Evolutionary conservation across 2,113 vertebrate genomes (phyloP).

Genomic region (Dipodomys spectabilis): DNA sequence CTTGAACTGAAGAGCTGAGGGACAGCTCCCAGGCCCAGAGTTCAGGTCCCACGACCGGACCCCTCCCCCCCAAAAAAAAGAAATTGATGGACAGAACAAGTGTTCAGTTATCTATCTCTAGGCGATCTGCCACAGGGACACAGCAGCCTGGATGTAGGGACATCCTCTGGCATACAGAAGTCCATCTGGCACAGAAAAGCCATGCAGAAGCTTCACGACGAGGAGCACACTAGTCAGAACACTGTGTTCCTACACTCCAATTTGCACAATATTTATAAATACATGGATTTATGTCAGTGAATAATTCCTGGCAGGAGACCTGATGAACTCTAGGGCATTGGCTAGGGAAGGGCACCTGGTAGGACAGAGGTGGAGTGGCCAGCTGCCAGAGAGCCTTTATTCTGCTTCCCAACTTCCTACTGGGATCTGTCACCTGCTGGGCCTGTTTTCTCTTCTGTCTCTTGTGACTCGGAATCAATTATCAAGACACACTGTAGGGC

Average conservation of each 20-base stretch:
- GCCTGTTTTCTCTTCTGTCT: neutral
- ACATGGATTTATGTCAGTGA: neutral
- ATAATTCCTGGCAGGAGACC: neutral
- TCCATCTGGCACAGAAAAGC: neutral
- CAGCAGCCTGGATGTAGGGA: neutral
- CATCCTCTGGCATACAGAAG: neutral
- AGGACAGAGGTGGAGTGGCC: neutral
- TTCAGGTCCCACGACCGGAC: too few relatives aligned
- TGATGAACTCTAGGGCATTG: neutral
- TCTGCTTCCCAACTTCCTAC: neutral
- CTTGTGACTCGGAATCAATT: too few relatives aligned
- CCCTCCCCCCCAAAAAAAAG: too few relatives aligned
- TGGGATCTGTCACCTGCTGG: neutral
- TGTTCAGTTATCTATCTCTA: neutral
- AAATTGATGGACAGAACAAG: neutral
- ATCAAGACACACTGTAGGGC: too few relatives aligned
- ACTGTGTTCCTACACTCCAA: neutral
- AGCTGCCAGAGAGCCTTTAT: neutral
- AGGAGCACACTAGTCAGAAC: neutral
- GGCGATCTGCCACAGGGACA: neutral
- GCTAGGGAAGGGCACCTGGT: neutral
- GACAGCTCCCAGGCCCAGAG: too few relatives aligned
- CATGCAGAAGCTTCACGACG: neutral
- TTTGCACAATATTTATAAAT: neutral
- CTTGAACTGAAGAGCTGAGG: too few relatives aligned